These are phyloP conservation scores for Camponotus floridanus DNA, from an alignment of 1,140 invertebrate genomes.

Conservation along the genomic window DNA sequence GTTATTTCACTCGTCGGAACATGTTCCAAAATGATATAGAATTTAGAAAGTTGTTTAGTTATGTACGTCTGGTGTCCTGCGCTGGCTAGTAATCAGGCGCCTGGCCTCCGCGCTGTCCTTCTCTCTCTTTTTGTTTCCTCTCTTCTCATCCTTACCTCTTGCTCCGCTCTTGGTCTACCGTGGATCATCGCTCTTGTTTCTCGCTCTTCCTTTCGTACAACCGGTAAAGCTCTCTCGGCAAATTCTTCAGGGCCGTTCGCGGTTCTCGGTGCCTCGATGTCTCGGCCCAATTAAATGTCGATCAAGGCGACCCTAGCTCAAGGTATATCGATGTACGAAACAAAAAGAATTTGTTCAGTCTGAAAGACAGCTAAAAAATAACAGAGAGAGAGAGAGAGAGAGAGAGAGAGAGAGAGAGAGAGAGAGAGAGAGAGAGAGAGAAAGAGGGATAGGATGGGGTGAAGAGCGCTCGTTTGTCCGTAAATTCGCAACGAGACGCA, in stretches of 20 bases:
- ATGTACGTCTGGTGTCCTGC: conserved; percentile 76
- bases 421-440: background rate
- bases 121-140: background rate
- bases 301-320: conserved; percentile 66
- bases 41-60: conserved; percentile 79
- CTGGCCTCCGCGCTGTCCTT: conserved; percentile 67
- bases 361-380: background rate
- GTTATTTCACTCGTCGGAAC: conserved; percentile 72
- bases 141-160: conserved; percentile 52
- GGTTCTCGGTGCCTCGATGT: conserved; percentile 68
- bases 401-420: background rate
- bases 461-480: background rate
- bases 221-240: conserved; percentile 67
- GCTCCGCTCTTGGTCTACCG: conserved; percentile 36
- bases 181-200: conserved; percentile 28
- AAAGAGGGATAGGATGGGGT: background rate
- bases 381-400: background rate
- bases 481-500: conserved; percentile 22
- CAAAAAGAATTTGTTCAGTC: conserved; percentile 24
- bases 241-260: conserved; percentile 73
- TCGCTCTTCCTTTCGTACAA: conserved; percentile 29
- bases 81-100: conserved; percentile 78
- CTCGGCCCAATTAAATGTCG: conserved; percentile 71
- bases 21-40: conserved; percentile 76
- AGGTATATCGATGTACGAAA: conserved; percentile 30